A percentile compares a stretch with the other conserved stretches of the same genome.
Conservation (phyloP, 1,140 invertebrate genomes). For the Brachionus rotundiformis region DNA sequence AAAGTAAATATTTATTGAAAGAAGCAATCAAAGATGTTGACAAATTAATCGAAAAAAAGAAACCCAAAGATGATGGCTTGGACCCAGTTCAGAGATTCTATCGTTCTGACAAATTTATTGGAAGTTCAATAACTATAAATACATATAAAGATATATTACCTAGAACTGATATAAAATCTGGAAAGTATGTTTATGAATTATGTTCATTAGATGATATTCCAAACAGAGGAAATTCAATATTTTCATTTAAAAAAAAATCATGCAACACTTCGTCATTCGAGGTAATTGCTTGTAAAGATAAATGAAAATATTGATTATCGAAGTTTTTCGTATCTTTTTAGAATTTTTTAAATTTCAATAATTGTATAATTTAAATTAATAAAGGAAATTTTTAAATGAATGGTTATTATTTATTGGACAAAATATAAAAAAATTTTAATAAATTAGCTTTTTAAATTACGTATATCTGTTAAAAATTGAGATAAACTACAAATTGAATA, state of each 20-base stretch:
- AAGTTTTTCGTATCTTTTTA: neutral
- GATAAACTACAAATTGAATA: neutral
- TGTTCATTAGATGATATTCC: neutral
- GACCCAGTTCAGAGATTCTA: conserved; percentile 13
- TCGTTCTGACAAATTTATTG: conserved; percentile 46
- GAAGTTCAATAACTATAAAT: conserved; percentile 24
- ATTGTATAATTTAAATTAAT: no score
- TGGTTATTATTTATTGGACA: neutral
- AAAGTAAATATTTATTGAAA: conserved; percentile 4
- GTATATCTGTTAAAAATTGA: neutral
- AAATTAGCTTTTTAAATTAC: conserved; percentile 12
- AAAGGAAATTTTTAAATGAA: no score
- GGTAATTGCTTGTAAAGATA: conserved; percentile 7
- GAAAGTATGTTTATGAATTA: conserved; percentile 15
- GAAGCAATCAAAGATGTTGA: conserved; percentile 22
- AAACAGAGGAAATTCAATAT: neutral
- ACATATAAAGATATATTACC: neutral
- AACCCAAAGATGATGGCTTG: neutral
- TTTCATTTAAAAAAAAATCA: conserved; percentile 7
- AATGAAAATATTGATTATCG: neutral
- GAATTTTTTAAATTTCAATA: no score
- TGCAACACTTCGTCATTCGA: neutral
- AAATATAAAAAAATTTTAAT: neutral
- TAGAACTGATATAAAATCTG: conserved; percentile 30
- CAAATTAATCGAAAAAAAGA: conserved; percentile 1